These are phyloP conservation scores for Edolisoma coerulescens DNA, from an alignment of 2,113 vertebrate species.

Conservation along the genomic window DNA sequence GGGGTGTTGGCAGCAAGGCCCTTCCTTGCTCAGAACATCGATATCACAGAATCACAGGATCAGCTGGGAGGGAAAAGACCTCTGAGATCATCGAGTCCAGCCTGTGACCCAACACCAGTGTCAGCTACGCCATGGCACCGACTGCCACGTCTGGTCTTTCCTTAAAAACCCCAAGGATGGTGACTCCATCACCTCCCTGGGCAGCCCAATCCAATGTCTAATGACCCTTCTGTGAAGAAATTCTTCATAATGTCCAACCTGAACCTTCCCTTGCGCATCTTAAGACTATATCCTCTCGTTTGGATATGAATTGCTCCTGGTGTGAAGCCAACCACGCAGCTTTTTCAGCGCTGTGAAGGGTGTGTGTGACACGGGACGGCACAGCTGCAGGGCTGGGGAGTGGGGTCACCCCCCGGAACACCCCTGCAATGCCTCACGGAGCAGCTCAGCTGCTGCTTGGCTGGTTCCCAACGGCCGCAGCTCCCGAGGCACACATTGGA, in stretches of 20 bases:
- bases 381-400: fast-evolving
- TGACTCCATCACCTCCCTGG: background rate
- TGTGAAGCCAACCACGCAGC: too few species aligned
- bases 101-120: too few species aligned
- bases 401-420: fast-evolving
- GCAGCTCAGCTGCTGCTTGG: background rate
- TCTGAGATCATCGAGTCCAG: background rate
- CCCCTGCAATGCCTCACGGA: fast-evolving
- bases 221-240: background rate
- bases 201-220: background rate
- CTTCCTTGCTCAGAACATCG: background rate
- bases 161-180: background rate
- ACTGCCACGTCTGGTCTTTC: background rate
- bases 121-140: background rate
- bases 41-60: background rate
- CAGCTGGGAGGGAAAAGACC: background rate
- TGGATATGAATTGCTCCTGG: fast-evolving
- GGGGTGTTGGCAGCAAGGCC: background rate
- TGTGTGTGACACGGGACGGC: fast-evolving
- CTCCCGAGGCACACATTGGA: fast-evolving
- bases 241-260: background rate
- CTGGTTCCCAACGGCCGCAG: background rate
- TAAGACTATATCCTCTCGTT: background rate
- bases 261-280: background rate
- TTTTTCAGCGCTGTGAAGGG: too few species aligned